A percentile compares a stretch with the other conserved stretches of the same genome.
Conservation (phyloP, 1,140 invertebrate species). For the Hormaphis cornu region DNA sequence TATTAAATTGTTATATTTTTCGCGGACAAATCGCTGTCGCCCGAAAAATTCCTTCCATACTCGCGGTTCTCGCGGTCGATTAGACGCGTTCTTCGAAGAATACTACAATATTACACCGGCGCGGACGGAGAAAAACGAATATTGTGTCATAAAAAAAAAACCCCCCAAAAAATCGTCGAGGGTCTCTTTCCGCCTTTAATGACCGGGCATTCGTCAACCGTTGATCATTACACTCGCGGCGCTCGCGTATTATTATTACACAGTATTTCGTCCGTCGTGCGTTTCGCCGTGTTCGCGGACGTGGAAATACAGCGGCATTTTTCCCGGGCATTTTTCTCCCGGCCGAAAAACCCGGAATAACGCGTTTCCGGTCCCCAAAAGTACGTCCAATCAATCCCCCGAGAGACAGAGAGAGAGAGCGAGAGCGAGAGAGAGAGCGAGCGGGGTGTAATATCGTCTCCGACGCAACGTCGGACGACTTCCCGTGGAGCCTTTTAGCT, state of each 20-base stretch:
- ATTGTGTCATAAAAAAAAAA: slow-evolving; percentile 24
- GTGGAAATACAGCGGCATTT: slow-evolving; percentile 30
- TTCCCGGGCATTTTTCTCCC: slow-evolving; percentile 18
- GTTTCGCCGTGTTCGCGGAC: slow-evolving; percentile 11
- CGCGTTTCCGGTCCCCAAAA: slow-evolving; percentile 18
- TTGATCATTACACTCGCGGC: slow-evolving; percentile 21
- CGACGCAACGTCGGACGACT: slow-evolving; percentile 21
- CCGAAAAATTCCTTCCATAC: not conserved
- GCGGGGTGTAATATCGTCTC: no score
- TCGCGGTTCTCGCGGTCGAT: slow-evolving; percentile 26
- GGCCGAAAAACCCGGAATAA: not conserved
- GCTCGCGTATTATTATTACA: not conserved
- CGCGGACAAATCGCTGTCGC: not conserved
- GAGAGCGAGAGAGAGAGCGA: not conserved
- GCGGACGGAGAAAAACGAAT: slow-evolving; percentile 21
- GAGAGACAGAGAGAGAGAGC: not conserved
- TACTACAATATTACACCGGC: no score
- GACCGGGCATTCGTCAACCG: slow-evolving; percentile 28
- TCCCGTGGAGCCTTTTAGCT: slow-evolving; percentile 26
- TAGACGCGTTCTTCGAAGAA: slow-evolving; percentile 15
- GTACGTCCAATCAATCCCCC: slow-evolving; percentile 28
- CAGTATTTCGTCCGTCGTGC: slow-evolving; percentile 21
- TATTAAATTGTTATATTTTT: not conserved
- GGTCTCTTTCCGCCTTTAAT: not conserved
- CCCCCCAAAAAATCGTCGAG: not conserved